These are phyloP conservation scores for Selene dorsalis DNA, from an alignment of 2,797 vertebrate genomes.

Conservation along the genomic window DNA sequence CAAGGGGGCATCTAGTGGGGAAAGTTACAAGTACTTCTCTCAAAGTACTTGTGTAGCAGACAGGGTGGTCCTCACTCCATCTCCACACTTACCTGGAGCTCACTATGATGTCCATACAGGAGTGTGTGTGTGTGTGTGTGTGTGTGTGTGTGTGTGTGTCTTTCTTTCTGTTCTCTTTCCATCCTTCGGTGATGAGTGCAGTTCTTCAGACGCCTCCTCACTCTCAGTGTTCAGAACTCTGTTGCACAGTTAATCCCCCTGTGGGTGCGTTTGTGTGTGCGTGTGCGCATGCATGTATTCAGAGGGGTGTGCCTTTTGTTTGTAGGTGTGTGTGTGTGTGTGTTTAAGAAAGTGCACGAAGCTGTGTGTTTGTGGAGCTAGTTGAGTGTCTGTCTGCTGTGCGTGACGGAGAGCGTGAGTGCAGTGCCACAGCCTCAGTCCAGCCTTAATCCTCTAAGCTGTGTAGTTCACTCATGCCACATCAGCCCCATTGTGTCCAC, in stretches of 20 bases:
- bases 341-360: slow-evolving; percentile 56
- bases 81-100: no score
- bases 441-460: slow-evolving; percentile 80
- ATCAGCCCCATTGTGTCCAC: slow-evolving; percentile 79
- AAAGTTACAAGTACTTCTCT: no score
- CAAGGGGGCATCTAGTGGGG: no score
- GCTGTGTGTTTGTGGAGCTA: slow-evolving; percentile 39
- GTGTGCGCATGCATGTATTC: slow-evolving; percentile 23
- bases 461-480: slow-evolving; percentile 80
- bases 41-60: no score
- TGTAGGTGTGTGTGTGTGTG: slow-evolving; percentile 63
- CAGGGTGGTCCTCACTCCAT: no score
- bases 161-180: slow-evolving; percentile 59
- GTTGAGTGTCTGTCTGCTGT: slow-evolving; percentile 43
- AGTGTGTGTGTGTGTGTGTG: slow-evolving; percentile 28
- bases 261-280: slow-evolving; percentile 50
- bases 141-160: slow-evolving; percentile 20
- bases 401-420: slow-evolving; percentile 50
- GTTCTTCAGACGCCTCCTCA: slow-evolving; percentile 77
- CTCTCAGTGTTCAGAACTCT: slow-evolving; percentile 73
- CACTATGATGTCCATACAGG: no score
- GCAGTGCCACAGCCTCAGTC: slow-evolving; percentile 67
- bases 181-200: slow-evolving; percentile 72
- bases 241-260: slow-evolving; percentile 76
- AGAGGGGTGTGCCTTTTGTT: slow-evolving; percentile 28